phyloP scores from a whole-genome alignment of 2,888 invertebrate genomes.

The Lasius platythorax region DNA sequence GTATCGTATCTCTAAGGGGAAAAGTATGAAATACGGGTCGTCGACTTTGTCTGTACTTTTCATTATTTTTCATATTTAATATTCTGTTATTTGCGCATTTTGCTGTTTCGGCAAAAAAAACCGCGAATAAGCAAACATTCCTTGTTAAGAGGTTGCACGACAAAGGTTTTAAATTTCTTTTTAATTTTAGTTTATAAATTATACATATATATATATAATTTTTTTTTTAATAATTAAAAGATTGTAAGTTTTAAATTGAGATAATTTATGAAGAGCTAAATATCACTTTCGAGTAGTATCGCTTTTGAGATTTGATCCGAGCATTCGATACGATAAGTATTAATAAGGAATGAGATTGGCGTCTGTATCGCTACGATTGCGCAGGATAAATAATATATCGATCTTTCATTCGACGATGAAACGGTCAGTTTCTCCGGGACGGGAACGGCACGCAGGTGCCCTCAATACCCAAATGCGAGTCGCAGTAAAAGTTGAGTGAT shows the following conservation, averaged over 20 bases:
- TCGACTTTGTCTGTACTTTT: constrained; percentile 1
- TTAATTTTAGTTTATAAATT: neutral
- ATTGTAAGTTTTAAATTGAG: neutral
- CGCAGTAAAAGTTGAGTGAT: constrained; percentile 80
- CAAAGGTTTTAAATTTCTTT: neutral
- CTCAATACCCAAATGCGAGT: constrained; percentile 81
- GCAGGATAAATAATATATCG: constrained; percentile 53
- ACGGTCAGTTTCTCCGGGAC: constrained; percentile 66
- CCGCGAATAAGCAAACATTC: neutral
- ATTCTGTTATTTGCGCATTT: neutral
- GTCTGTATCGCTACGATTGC: constrained; percentile 18
- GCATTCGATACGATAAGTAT: neutral
- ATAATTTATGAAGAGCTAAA: neutral
- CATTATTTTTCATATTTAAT: neutral
- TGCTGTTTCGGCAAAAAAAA: neutral
- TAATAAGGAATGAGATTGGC: constrained; percentile 1
- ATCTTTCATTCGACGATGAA: constrained; percentile 55
- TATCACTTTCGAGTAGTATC: neutral
- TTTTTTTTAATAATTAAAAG: neutral
- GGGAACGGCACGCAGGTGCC: constrained; percentile 74
- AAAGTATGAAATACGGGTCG: neutral
- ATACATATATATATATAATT: too few relatives aligned
- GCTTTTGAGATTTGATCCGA: neutral
- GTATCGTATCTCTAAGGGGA: constrained; percentile 37
- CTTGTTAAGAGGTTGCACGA: neutral